Conservation (phyloP, 1,140 invertebrate species). For the Archivesica marissinica region DNA sequence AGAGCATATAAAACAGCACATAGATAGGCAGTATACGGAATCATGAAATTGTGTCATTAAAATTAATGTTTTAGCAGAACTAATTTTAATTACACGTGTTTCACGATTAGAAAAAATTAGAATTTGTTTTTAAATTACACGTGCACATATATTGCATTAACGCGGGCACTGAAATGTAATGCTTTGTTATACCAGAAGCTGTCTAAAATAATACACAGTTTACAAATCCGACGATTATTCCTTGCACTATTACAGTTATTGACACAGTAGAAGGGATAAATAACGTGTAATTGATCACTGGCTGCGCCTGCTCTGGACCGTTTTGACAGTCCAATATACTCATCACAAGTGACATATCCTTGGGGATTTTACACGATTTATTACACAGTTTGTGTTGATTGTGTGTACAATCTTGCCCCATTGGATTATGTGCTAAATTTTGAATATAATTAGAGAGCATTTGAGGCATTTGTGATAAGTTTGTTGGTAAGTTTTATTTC, state of each 20-base stretch:
- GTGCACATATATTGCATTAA: neutral
- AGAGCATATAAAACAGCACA: neutral
- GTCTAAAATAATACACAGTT: too few species aligned
- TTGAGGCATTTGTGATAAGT: slow-evolving; percentile 11
- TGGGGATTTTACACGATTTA: slow-evolving; percentile 46
- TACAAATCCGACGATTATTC: slow-evolving; percentile 10
- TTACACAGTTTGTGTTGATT: slow-evolving; percentile 47
- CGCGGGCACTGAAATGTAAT: too few species aligned
- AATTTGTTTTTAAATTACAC: too few species aligned
- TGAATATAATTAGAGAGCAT: neutral
- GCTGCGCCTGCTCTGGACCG: slow-evolving; percentile 24
- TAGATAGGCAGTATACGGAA: too few species aligned
- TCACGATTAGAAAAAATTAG: too few species aligned
- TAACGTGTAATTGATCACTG: slow-evolving; percentile 43
- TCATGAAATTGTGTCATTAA: too few species aligned
- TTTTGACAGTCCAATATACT: slow-evolving; percentile 51
- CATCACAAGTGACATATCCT: slow-evolving; percentile 47
- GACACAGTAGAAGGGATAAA: slow-evolving; percentile 9
- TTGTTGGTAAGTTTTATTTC: too few species aligned
- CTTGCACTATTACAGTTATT: neutral
- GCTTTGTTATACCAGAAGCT: too few species aligned
- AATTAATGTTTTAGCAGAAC: too few species aligned
- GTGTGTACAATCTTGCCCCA: slow-evolving; percentile 13
- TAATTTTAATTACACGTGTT: too few species aligned
- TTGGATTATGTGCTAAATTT: slow-evolving; percentile 4